Base-by-base conservation (phyloP, 2,888 invertebrate species). In the Cybosia mesomella region DNA sequence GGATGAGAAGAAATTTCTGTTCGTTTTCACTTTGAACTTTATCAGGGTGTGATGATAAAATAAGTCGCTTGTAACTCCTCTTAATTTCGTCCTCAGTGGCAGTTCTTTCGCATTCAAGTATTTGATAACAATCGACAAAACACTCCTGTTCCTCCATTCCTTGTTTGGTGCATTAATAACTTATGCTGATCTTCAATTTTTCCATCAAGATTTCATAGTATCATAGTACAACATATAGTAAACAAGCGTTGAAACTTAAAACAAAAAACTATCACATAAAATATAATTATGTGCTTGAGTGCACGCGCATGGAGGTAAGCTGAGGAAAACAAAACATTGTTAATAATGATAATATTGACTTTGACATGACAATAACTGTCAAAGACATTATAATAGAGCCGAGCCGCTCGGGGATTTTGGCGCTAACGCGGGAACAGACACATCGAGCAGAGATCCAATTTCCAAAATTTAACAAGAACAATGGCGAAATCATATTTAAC, bases 11-110 rank as follows among this genome's bases (percentile, higher is more conserved):
- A 78, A 95, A 95, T 34, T 74, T 80, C 7, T 87, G 83, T 57
- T 92, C 83, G 66, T 77, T 71, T n/a, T 83, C 75, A 53, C 72
- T 71, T 18, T 76, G 73, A 9, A 77, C 87, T 87, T 96, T 97
- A 83, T 97, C 97, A 13, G 97, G 97, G 86, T 97, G 97, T 79
- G 93, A 89, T 73, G 90, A 86, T 63, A 96, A 89, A 8, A 94
- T 91, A 39, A 96, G 90, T 57, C 94, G 92, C 82, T 96, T 96
- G 85, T 97, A 97, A 80, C 91, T 96, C 80, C 90, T 95, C 84
- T 96, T 97, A 24, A 97, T 76, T 82, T 96, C 96, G 61, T 96
- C 95, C 15, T 84, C 81, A 0, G 96, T 88, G 2, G 96, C 95
- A 62, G 90, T 90, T 81, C 91, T 89, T n/a, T 93, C 88, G 81